Base-by-base conservation (phyloP, 2,888 invertebrate genomes). In the Julus scandinavius region DNA sequence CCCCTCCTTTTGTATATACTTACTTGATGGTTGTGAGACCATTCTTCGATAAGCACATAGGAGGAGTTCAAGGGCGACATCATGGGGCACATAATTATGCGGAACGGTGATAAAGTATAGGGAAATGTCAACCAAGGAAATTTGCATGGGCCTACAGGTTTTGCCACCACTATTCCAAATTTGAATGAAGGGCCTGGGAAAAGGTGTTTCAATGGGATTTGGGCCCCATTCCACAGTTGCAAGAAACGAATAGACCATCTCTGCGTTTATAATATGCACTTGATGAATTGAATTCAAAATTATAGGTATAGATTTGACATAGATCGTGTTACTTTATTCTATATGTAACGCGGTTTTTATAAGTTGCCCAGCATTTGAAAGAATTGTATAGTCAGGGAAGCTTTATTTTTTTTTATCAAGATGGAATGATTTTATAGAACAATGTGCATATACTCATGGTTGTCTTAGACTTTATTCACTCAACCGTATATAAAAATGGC, bases 61-160 rank as follows among this genome's bases (percentile, higher is more conserved):
- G 29, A 29, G 72, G 72, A 72, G 6, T 72, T 72, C 63, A 63
- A 63, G 63, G 63, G 63, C 63, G 20, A 63, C 63, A 4, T 20
- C n/a, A n/a, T n/a, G 72, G 72, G 20, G 20, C 72, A 72, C 72
- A 20, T 72, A 20, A 72, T 72, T 72, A 72, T 72, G 72, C 29
- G 20, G 72, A 4, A 2, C 9, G 29, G 29, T 11, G 72, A 72
- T 9, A 9, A 54, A 15, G 11, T 13, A 4, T 13, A 54, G 4
- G 54, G 17, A 3, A 4, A 54, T 13, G 54, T 17, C 13, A 50
- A 1, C 13, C 54, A 54, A 15, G 15, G 3, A 54, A 9, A 13
- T 17, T 2, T 54, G 11, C 11, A 15, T n/a, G n/a, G n/a, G n/a
- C n/a, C n/a, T n/a, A n/a, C n/a, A n/a, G n/a, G n/a, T n/a, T n/a